A percentile compares a stretch with the other conserved stretches of the same genome.
Evolutionary conservation across 1,140 invertebrate genomes (phyloP).

Genomic region (Apis florea): DNA sequence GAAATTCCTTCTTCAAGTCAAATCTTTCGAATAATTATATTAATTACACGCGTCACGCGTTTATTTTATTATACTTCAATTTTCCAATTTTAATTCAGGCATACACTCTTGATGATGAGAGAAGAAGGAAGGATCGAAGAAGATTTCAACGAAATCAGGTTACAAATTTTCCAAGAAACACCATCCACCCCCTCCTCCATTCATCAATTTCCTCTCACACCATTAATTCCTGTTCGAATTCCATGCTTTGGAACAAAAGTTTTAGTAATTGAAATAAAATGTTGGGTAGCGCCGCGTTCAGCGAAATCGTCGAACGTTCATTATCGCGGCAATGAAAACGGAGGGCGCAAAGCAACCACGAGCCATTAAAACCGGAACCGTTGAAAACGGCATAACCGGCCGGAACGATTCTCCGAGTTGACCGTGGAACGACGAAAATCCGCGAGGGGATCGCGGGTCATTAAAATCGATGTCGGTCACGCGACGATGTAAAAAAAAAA

Average conservation of each 20-base stretch:
- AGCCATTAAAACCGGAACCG: slow-evolving; percentile 61
- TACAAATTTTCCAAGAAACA: too few species aligned
- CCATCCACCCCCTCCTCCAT: too few species aligned
- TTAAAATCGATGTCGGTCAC: slow-evolving; percentile 24
- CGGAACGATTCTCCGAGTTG: slow-evolving; percentile 10
- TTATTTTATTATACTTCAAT: too few species aligned
- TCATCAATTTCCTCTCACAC: background rate
- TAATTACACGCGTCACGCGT: too few species aligned
- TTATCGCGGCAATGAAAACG: slow-evolving; percentile 39
- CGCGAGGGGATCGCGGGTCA: slow-evolving; percentile 23
- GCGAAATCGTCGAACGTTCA: slow-evolving; percentile 61
- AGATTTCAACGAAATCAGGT: too few species aligned
- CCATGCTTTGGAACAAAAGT: background rate
- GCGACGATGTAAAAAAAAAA: background rate
- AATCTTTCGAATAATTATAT: too few species aligned
- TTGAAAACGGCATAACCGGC: slow-evolving; percentile 45
- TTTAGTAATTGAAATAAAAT: background rate
- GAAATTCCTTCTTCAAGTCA: too few species aligned
- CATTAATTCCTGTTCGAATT: background rate
- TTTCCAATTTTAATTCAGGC: too few species aligned
- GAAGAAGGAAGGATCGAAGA: too few species aligned
- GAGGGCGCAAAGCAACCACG: slow-evolving; percentile 42
- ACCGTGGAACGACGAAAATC: slow-evolving; percentile 26
- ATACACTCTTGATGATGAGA: too few species aligned
- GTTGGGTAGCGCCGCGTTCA: background rate